Conservation (phyloP, 2,113 vertebrate genomes). For the Coptodon rendalli region DNA sequence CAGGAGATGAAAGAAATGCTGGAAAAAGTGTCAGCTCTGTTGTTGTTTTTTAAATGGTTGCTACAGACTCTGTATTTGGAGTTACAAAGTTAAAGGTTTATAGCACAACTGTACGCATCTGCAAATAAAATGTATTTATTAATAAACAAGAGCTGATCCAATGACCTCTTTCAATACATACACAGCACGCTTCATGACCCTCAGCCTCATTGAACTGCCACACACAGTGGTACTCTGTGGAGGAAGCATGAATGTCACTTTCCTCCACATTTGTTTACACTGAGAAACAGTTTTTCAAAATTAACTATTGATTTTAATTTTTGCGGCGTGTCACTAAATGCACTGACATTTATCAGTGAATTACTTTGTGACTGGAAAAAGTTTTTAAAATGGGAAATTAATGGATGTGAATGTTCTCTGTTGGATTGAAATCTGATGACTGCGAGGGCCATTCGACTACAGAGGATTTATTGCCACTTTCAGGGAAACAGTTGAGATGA, state of each 20-base stretch:
- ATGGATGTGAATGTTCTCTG: not conserved
- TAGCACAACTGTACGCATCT: not conserved
- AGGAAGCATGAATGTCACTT: not conserved
- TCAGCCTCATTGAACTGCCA: not conserved
- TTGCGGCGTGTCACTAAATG: not conserved
- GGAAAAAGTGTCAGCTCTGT: not conserved
- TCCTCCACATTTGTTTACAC: not conserved
- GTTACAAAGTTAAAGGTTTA: not conserved
- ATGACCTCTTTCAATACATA: not conserved
- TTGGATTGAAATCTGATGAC: not conserved
- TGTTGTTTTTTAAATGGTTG: not conserved
- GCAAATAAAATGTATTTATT: not conserved
- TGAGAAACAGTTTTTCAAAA: not conserved
- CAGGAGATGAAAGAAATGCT: not conserved
- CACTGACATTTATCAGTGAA: not conserved
- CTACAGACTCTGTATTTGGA: not conserved
- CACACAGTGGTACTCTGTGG: not conserved
- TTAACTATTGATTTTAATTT: not conserved
- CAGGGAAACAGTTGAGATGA: not conserved
- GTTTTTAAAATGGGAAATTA: not conserved
- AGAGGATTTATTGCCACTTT: not conserved
- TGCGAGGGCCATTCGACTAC: not conserved
- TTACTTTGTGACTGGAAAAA: not conserved
- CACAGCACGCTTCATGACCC: not conserved
- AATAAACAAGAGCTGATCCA: not conserved